phyloP scores from a whole-genome alignment of 1,140 invertebrate genomes.

The Halictus rubicundus region DNA sequence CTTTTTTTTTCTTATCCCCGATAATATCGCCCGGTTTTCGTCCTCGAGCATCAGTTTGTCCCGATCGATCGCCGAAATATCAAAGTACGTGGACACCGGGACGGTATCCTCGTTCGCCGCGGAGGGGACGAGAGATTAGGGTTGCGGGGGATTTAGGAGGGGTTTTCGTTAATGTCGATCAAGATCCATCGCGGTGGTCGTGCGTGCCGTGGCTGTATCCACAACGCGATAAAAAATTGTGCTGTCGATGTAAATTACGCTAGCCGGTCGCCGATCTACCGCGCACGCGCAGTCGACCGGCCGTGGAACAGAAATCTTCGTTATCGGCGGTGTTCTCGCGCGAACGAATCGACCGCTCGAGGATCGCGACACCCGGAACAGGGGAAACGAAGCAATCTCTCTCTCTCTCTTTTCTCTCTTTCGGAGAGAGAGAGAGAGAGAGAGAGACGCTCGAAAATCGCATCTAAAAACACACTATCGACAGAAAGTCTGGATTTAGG shows the following conservation, averaged over 20 bases:
- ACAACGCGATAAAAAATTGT: constrained; percentile 23
- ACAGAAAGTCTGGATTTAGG: background rate
- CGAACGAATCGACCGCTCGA: background rate
- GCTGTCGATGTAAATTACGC: constrained; percentile 18
- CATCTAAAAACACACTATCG: background rate
- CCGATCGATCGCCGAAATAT: background rate
- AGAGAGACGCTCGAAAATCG: background rate
- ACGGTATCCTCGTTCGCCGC: background rate
- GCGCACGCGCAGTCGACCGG: background rate
- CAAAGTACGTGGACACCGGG: background rate
- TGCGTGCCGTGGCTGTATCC: constrained; percentile 15
- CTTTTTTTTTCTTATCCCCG: background rate
- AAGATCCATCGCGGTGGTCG: constrained; percentile 34
- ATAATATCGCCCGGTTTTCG: background rate
- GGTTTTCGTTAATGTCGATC: constrained; percentile 22
- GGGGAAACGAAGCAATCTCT: background rate
- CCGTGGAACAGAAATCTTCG: background rate
- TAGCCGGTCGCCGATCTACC: background rate
- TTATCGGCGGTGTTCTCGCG: no score
- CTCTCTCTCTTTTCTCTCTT: background rate
- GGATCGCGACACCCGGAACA: no score
- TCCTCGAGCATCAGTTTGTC: constrained; percentile 16
- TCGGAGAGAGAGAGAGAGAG: background rate
- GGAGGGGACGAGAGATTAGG: constrained; percentile 6
- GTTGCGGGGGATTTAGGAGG: background rate